Evolutionary conservation across 2,888 invertebrate species (phyloP).

Genomic region (Drosophila incognita): DNA sequence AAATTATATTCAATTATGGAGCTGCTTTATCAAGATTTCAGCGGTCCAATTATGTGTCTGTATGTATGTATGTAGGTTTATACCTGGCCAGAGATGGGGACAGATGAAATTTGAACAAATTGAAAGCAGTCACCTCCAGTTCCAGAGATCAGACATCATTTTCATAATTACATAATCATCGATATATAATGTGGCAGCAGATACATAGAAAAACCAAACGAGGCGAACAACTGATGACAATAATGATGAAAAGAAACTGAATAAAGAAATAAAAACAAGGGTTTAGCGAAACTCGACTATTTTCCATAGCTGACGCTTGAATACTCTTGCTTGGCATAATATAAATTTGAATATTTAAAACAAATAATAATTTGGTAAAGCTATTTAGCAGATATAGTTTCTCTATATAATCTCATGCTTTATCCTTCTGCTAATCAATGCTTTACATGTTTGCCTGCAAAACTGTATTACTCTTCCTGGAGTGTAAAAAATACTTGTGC

Average conservation of each 20-base stretch:
- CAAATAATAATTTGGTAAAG: background rate
- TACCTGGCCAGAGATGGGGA: background rate
- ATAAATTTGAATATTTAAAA: background rate
- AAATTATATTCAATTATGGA: conserved; percentile 78
- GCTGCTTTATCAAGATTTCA: conserved; percentile 73
- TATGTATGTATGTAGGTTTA: background rate
- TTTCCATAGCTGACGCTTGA: background rate
- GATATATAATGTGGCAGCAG: conserved; percentile 46
- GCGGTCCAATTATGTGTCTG: conserved; percentile 66
- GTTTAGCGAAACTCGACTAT: background rate
- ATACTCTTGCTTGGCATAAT: background rate
- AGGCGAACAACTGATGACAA: conserved; percentile 39
- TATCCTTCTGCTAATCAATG: background rate
- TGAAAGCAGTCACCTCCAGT: conserved; percentile 34
- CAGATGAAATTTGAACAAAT: conserved; percentile 39
- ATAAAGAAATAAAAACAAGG: conserved; percentile 10
- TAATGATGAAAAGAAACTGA: conserved; percentile 18
- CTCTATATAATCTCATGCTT: background rate
- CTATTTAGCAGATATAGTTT: background rate
- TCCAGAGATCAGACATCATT: conserved; percentile 46
- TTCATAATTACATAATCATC: conserved; percentile 71
- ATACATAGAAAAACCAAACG: conserved; percentile 23
- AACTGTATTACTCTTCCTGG: conserved; percentile 17
- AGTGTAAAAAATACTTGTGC: conserved; percentile 42
- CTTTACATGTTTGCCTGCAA: background rate